Evolutionary conservation across 2,888 invertebrate species (phyloP).

Genomic region (Buathra laborator): DNA sequence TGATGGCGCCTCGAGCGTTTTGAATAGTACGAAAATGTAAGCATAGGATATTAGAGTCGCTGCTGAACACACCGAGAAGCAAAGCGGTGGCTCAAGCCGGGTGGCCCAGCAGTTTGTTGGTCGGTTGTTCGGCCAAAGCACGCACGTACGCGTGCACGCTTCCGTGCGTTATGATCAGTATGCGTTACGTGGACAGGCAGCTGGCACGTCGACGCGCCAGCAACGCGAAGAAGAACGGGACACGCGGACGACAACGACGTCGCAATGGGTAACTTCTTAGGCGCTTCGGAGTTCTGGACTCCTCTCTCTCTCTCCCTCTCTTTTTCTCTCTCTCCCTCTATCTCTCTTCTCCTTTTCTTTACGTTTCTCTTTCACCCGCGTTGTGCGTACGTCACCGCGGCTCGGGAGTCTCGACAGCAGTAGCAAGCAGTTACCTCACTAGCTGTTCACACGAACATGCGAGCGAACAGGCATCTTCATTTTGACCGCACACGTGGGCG

Average conservation of each 20-base stretch:
- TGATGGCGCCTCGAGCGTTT: neutral
- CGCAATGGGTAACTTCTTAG: conserved; percentile 49
- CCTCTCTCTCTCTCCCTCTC: neutral
- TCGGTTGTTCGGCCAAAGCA: conserved; percentile 36
- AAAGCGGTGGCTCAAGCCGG: conserved; percentile 58
- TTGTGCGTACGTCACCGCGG: conserved; percentile 30
- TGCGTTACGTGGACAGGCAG: conserved; percentile 63
- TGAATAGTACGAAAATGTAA: neutral
- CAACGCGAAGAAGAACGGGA: conserved; percentile 24
- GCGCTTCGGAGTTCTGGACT: conserved; percentile 58
- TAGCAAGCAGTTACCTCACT: conserved; percentile 46
- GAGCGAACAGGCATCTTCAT: conserved; percentile 39
- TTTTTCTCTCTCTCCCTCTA: conserved; percentile 4
- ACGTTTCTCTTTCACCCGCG: conserved; percentile 22
- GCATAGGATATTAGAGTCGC: neutral
- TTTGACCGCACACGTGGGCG: conserved; percentile 52
- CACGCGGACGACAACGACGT: conserved; percentile 62
- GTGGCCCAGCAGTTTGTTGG: conserved; percentile 62
- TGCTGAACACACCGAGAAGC: conserved; percentile 7
- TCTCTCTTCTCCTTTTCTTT: conserved; percentile 21
- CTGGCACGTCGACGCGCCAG: conserved; percentile 52
- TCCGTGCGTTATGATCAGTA: conserved; percentile 70
- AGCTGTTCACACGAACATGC: neutral
- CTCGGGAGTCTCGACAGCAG: neutral
- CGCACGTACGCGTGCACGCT: conserved; percentile 61